These are phyloP conservation scores for Lamellibrachia columna DNA, from an alignment of 2,888 invertebrate species.

Conservation along the genomic window DNA sequence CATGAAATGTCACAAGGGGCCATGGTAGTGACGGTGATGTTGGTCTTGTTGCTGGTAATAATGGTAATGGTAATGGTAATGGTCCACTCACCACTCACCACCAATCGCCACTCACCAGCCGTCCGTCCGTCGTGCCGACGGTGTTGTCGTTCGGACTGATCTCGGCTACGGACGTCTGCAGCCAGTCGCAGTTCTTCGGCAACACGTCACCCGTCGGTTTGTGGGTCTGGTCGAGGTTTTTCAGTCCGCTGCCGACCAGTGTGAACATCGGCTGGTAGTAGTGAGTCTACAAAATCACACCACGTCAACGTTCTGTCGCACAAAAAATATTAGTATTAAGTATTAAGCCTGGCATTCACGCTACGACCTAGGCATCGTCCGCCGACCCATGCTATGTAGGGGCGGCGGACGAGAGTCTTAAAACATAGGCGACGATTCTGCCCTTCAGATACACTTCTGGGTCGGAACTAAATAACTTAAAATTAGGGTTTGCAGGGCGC, in stretches of 20 bases:
- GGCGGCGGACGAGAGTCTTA: too few relatives aligned
- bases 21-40: too few relatives aligned
- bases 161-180: background rate
- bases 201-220: constrained; percentile 76
- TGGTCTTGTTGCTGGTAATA: too few relatives aligned
- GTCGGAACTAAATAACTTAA: too few relatives aligned
- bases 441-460: too few relatives aligned
- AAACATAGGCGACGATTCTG: too few relatives aligned
- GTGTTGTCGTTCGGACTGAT: background rate
- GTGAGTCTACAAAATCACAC: constrained; percentile 68
- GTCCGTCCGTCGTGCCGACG: constrained; percentile 4
- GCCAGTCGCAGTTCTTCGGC: constrained; percentile 72
- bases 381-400: too few relatives aligned
- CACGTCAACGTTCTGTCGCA: constrained; percentile 83
- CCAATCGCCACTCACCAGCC: background rate
- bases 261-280: constrained; percentile 98
- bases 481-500: too few relatives aligned
- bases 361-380: background rate
- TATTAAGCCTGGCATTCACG: constrained; percentile 74
- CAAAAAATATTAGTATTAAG: constrained; percentile 94
- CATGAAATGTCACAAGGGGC: too few relatives aligned
- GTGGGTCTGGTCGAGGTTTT: constrained; percentile 74
- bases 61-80: too few relatives aligned
- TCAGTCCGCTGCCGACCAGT: constrained; percentile 89
- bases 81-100: too few relatives aligned